Evolutionary conservation across 2,113 vertebrate genomes (phyloP).

Genomic region (Dissostichus mawsoni): DNA sequence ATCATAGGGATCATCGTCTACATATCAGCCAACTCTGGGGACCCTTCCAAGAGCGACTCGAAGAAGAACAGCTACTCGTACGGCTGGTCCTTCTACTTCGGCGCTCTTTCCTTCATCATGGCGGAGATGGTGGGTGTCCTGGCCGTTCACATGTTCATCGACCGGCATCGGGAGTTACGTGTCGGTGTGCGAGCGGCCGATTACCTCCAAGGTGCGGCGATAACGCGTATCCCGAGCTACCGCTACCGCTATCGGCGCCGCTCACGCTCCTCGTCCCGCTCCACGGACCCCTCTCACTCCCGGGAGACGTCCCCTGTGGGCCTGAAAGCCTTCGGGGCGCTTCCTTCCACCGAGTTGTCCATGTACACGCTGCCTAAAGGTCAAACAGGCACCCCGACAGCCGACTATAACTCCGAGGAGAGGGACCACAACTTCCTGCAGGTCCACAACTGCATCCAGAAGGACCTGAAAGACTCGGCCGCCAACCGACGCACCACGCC

Average conservation of each 20-base stretch:
- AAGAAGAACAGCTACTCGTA: conserved; percentile 99
- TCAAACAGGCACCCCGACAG: conserved; percentile 92
- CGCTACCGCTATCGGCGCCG: conserved; percentile 97
- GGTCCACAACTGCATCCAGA: conserved; percentile 99
- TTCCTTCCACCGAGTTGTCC: conserved; percentile 98
- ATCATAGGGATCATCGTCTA: conserved; percentile 99
- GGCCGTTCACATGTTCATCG: conserved; percentile 99
- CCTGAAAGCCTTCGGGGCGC: conserved; percentile 97
- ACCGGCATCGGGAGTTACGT: conserved; percentile 97
- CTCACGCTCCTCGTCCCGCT: conserved; percentile 97
- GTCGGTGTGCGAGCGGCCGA: conserved; percentile 92
- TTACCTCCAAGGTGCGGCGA: conserved; percentile 99
- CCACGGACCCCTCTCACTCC: conserved; percentile 97
- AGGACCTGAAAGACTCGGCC: conserved; percentile 97
- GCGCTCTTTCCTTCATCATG: conserved; percentile 99
- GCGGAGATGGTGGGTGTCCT: conserved; percentile 99
- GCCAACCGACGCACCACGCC: conserved; percentile 98
- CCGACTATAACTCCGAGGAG: conserved; percentile 96
- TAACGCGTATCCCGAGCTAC: conserved; percentile 98
- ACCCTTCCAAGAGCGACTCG: conserved; percentile 98
- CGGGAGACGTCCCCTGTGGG: conserved; percentile 96
- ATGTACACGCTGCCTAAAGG: conserved; percentile 98
- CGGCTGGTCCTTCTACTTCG: conserved; percentile 99
- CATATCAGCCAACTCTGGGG: conserved; percentile 99
- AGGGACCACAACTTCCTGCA: conserved; percentile 98